These are phyloP conservation scores for Gymnodraco acuticeps DNA, from an alignment of 2,797 vertebrate genomes.

Conservation along the genomic window DNA sequence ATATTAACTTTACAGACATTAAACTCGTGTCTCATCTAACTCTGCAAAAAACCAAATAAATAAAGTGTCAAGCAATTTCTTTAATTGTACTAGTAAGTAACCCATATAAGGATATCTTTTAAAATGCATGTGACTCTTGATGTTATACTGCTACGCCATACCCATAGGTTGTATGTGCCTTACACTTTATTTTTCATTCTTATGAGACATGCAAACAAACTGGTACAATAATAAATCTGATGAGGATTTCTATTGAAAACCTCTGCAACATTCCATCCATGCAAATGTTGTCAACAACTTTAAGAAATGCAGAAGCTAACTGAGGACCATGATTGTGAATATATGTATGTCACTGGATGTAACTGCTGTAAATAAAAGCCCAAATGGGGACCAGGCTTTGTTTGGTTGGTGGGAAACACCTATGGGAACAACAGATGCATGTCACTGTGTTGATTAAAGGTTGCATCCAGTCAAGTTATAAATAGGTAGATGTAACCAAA, in stretches of 20 bases:
- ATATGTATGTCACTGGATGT: conserved; percentile 50
- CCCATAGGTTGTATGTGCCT: conserved; percentile 73
- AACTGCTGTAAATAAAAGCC: conserved; percentile 52
- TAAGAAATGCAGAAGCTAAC: conserved; percentile 22
- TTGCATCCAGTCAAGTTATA: conserved; percentile 27
- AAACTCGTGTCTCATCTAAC: background rate
- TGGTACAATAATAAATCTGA: conserved; percentile 16
- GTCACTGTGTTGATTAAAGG: conserved; percentile 37
- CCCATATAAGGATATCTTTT: conserved; percentile 14
- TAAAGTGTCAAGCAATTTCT: conserved; percentile 11
- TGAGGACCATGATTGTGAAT: conserved; percentile 38
- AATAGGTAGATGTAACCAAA: conserved; percentile 43
- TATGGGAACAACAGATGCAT: conserved; percentile 37
- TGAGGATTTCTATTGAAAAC: conserved; percentile 17
- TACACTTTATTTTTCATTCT: conserved; percentile 47
- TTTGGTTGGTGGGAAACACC: conserved; percentile 26
- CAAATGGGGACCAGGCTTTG: conserved; percentile 13
- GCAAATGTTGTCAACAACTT: conserved; percentile 17
- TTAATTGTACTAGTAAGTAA: conserved; percentile 34
- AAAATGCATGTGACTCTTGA: conserved; percentile 43
- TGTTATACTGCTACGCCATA: conserved; percentile 62
- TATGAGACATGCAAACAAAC: conserved; percentile 35
- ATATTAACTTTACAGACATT: background rate
- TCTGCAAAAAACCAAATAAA: background rate
- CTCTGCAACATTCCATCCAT: conserved; percentile 10